Base-by-base conservation (phyloP, 2,797 vertebrate genomes). In the Muscicapa comitata region DNA sequence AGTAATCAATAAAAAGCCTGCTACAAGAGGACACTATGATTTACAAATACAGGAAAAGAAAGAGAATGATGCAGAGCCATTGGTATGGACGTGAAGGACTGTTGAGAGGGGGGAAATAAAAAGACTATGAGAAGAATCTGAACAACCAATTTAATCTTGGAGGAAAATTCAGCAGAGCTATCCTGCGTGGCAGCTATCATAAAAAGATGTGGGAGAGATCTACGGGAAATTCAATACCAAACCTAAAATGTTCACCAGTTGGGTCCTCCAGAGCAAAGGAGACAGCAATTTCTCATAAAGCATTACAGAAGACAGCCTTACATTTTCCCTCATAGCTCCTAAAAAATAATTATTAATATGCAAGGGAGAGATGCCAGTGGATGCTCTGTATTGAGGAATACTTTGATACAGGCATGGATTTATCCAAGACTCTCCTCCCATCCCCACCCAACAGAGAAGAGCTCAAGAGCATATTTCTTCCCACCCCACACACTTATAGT, bases 1-100 rank as follows among this genome's bases (percentile, higher is more conserved):
- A 97, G 95, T 95, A 97, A 97, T 97, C 97, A 96, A 95, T 97
- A 97, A 93, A 96, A 96, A 85, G 92, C 82, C 90, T 93, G 62
- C 90, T 95, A 94, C 94, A 95, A 89, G 95, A 93, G 88, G 93
- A 97, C 89, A 92, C 86, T 86, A 88, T 90, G 92, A 93, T 93
- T 96, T 94, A 97, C 96, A 98, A 97, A 97, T 87, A 94, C 66
- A 87, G 83, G 94, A 58, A 83, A 85, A 93, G 75, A 94, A 78
- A 85, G 54, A 93, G 77, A 91, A 93, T 18, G 86, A 93, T 88
- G 95, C 96, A 84, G 94, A 97, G 92, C 91, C 94, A 88, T 92
- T 86, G 90, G 90, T 93, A 94, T 51, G 94, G 96, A 95, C 94
- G 88, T 51, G 68, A 93, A 95, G 86, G 91, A 91, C 89, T 79